These are phyloP conservation scores for Diarsia dahlii DNA, from an alignment of 2,888 invertebrate genomes.

Conservation along the genomic window DNA sequence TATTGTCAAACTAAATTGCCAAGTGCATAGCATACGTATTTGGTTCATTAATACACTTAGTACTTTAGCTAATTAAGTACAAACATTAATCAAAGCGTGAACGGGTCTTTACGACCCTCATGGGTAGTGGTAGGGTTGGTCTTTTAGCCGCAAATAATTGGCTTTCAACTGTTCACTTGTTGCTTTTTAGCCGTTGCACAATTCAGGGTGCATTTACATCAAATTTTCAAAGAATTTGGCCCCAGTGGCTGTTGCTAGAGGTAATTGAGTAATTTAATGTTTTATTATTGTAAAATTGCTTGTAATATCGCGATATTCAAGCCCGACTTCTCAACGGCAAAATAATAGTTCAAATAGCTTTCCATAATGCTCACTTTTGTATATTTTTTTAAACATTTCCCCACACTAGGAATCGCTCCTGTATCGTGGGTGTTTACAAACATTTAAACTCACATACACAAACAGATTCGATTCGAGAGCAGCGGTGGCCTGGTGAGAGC, in stretches of 20 bases:
- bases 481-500: too few species aligned
- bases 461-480: too few species aligned
- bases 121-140: constrained; percentile 20
- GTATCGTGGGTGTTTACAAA: too few species aligned
- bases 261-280: neutral
- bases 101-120: constrained; percentile 31
- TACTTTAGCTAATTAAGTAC: constrained; percentile 27
- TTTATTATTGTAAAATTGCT: neutral
- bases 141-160: neutral
- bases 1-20: constrained; percentile 11
- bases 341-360: neutral
- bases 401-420: too few species aligned
- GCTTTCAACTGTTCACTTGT: constrained; percentile 7
- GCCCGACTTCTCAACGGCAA: too few species aligned
- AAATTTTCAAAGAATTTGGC: neutral
- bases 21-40: constrained; percentile 9
- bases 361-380: neutral
- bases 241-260: neutral
- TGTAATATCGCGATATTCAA: neutral
- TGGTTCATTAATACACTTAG: constrained; percentile 29
- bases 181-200: neutral
- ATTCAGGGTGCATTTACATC: neutral
- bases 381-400: too few species aligned
- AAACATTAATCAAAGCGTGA: constrained; percentile 37
- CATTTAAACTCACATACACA: too few species aligned